A percentile compares a stretch with the other conserved stretches of the same genome.
These are phyloP conservation scores for Desmodus rotundus DNA, from an alignment of 2,113 vertebrate genomes.

Conservation along the genomic window DNA sequence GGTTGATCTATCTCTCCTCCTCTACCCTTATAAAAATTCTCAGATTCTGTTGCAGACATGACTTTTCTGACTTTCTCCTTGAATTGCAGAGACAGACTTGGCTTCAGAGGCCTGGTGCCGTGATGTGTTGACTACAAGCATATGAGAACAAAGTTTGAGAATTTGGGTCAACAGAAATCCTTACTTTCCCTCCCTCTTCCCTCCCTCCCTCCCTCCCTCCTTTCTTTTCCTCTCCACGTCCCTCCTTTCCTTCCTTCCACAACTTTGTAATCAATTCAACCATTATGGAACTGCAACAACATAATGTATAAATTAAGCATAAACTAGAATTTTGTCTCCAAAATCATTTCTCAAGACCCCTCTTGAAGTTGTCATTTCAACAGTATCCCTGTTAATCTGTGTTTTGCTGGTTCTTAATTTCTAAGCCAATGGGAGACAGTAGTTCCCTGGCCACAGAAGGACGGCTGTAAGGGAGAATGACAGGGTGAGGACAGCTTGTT, in stretches of 20 bases:
- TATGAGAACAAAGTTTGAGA: not conserved
- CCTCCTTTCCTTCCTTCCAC: not conserved
- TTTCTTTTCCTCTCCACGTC: not conserved
- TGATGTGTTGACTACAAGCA: not conserved
- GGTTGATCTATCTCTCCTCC: not conserved
- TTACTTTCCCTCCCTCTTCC: accelerated
- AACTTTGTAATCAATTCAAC: not conserved
- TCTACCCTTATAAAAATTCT: not conserved
- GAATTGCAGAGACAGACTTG: not conserved
- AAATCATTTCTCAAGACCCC: not conserved
- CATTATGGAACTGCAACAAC: not conserved
- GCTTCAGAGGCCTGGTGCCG: not conserved
- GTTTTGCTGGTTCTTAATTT: not conserved
- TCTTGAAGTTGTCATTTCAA: not conserved
- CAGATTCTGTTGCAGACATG: not conserved
- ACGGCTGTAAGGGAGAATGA: not conserved
- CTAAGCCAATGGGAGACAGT: not conserved
- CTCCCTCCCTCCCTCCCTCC: not conserved
- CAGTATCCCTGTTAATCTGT: not conserved
- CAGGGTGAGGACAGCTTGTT: not conserved
- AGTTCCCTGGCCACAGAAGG: not conserved
- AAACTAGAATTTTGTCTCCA: not conserved
- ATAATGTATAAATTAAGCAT: not conserved
- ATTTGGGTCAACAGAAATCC: not conserved
- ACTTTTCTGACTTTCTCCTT: not conserved